A percentile compares a stretch with the other conserved stretches of the same genome.
Evolutionary conservation across 2,888 invertebrate species (phyloP).

Genomic region (Agrochola circellaris): DNA sequence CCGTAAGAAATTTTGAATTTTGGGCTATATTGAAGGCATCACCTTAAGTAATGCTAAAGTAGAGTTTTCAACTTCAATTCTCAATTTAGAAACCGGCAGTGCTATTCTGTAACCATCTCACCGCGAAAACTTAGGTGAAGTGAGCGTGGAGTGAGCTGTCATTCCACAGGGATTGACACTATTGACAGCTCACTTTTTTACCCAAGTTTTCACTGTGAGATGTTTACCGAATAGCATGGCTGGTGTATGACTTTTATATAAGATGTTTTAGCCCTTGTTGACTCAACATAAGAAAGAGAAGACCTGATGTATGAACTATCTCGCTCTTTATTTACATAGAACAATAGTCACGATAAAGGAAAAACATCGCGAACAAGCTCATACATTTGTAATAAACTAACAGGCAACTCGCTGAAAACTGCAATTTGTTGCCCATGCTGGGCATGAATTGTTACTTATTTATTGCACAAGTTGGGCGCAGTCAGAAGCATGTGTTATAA

Average conservation of each 20-base stretch:
- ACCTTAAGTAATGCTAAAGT: neutral
- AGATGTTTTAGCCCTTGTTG: neutral
- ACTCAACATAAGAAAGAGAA: neutral
- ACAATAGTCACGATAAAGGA: slow-evolving; percentile 8
- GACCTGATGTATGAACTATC: neutral
- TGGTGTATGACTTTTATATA: neutral
- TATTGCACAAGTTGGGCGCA: slow-evolving; percentile 18
- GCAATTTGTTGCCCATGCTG: slow-evolving; percentile 31
- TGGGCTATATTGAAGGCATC: neutral
- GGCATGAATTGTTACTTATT: slow-evolving; percentile 36
- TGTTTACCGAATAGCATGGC: no score
- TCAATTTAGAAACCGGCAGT: neutral
- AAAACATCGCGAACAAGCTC: neutral
- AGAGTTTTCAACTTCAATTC: neutral
- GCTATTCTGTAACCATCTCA: no score
- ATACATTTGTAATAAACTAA: slow-evolving; percentile 52
- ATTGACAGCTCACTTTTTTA: no score
- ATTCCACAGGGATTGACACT: no score
- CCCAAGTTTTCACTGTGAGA: no score
- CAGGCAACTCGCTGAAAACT: slow-evolving; percentile 33
- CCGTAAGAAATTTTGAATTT: no score
- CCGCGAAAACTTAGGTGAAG: no score
- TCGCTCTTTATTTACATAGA: neutral
- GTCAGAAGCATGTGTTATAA: neutral
- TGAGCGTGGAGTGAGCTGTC: no score